phyloP scores from a whole-genome alignment of 2,113 vertebrate species.

The Oceanites oceanicus region DNA sequence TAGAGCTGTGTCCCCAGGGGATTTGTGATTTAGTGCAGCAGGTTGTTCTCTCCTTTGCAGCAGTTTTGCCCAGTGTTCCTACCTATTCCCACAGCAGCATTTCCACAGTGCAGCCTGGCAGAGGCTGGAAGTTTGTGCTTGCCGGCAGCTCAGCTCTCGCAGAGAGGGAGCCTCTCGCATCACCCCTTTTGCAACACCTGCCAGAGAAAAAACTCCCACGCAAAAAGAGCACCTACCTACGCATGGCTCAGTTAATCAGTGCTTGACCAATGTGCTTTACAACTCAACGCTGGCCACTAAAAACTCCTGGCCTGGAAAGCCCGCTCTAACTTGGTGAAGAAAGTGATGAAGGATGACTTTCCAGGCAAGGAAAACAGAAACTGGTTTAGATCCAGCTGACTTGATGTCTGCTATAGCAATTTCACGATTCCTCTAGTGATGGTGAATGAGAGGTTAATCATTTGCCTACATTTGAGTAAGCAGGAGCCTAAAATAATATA shows the following conservation, averaged over 20 bases:
- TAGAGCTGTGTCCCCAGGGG: background rate
- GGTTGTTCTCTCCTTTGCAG: background rate
- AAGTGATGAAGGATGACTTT: background rate
- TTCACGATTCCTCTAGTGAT: background rate
- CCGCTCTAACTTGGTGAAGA: background rate
- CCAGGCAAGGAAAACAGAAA: background rate
- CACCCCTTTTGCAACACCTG: background rate
- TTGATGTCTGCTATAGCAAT: background rate
- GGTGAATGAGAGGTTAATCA: background rate
- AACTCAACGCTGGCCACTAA: background rate
- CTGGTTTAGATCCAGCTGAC: background rate
- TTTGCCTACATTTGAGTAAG: background rate
- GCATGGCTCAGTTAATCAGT: background rate
- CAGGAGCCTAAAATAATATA: conserved; percentile 47
- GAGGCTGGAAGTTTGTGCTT: background rate
- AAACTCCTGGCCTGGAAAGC: background rate
- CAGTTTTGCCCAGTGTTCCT: background rate
- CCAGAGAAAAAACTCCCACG: background rate
- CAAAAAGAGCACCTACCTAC: background rate
- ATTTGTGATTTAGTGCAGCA: background rate
- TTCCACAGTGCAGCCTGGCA: background rate
- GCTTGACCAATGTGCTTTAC: background rate
- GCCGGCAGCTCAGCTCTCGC: background rate
- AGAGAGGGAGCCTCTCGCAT: background rate
- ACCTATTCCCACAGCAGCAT: background rate